A percentile compares a stretch with the other conserved stretches of the same genome.
These are phyloP conservation scores for Schrankia costaestrigalis DNA, from an alignment of 2,888 invertebrate species.

Conservation along the genomic window DNA sequence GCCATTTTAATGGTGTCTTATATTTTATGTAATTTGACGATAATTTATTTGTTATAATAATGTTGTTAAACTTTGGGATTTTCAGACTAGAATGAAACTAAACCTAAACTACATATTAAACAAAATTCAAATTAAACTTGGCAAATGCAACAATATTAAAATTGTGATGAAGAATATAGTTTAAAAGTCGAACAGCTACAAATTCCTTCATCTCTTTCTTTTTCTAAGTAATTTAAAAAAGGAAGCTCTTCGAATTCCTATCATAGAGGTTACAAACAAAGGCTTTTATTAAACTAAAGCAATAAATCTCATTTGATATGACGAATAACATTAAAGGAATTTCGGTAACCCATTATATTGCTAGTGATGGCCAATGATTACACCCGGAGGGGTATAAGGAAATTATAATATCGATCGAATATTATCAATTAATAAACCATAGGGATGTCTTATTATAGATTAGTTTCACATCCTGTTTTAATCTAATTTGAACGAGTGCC, in stretches of 20 bases:
- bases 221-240: neutral
- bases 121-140: no score
- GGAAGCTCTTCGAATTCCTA: neutral
- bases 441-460: constrained; percentile 42
- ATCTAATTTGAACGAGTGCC: constrained; percentile 6
- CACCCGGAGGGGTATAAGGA: constrained; percentile 26
- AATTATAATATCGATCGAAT: constrained; percentile 36
- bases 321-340: constrained; percentile 45
- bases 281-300: constrained; percentile 38
- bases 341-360: constrained; percentile 35
- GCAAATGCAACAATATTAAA: no score
- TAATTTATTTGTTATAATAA: no score
- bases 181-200: no score
- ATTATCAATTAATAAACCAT: constrained; percentile 15
- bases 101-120: no score
- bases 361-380: constrained; percentile 33
- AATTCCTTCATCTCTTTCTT: no score
- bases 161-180: no score
- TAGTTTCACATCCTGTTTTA: constrained; percentile 51
- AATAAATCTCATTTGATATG: constrained; percentile 52
- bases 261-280: constrained; percentile 1
- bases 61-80: no score
- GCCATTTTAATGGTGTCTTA: no score
- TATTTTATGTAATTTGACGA: no score
- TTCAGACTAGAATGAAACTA: no score